phyloP scores from a whole-genome alignment of 1,140 invertebrate species.

The Pararge aegeria region DNA sequence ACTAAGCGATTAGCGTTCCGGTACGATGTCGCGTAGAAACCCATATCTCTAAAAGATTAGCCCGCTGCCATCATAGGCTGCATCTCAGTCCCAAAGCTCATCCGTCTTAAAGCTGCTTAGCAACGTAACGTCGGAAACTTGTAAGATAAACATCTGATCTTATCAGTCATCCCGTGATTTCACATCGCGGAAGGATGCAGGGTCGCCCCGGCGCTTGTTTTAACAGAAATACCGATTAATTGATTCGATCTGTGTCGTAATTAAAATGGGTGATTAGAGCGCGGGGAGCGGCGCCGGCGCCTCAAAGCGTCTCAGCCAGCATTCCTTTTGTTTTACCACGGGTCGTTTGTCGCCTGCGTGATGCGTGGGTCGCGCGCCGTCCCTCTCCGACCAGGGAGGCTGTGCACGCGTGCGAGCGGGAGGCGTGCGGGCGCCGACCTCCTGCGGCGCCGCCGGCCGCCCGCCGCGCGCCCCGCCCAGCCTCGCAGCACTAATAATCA shows the following conservation, averaged over 20 bases:
- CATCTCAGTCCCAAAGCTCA: too few relatives aligned
- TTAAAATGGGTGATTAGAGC: constrained; percentile 79
- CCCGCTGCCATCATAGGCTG: too few relatives aligned
- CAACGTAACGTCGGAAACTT: constrained; percentile 45
- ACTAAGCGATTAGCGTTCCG: too few relatives aligned
- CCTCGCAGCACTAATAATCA: constrained; percentile 73
- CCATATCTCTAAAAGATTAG: too few relatives aligned
- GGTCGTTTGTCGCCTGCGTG: constrained; percentile 76
- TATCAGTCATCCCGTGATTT: constrained; percentile 41
- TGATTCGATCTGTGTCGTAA: constrained; percentile 79
- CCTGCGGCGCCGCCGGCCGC: constrained; percentile 69
- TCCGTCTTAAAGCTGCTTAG: constrained; percentile 33
- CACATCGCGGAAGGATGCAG: constrained; percentile 41
- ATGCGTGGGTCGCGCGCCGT: constrained; percentile 43
- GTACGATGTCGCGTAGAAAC: too few relatives aligned
- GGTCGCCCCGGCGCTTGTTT: constrained; percentile 61
- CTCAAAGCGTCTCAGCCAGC: constrained; percentile 75
- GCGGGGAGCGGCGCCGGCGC: constrained; percentile 73
- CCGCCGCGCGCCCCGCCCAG: constrained; percentile 74
- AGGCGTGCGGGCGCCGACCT: constrained; percentile 69
- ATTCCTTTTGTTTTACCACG: constrained; percentile 80
- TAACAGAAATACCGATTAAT: constrained; percentile 79
- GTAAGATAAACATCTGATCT: constrained; percentile 45
- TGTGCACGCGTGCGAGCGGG: constrained; percentile 42
- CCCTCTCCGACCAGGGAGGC: constrained; percentile 29